These are phyloP conservation scores for Sylvilagus bachmani DNA, from an alignment of 2,113 vertebrate genomes.

Conservation along the genomic window DNA sequence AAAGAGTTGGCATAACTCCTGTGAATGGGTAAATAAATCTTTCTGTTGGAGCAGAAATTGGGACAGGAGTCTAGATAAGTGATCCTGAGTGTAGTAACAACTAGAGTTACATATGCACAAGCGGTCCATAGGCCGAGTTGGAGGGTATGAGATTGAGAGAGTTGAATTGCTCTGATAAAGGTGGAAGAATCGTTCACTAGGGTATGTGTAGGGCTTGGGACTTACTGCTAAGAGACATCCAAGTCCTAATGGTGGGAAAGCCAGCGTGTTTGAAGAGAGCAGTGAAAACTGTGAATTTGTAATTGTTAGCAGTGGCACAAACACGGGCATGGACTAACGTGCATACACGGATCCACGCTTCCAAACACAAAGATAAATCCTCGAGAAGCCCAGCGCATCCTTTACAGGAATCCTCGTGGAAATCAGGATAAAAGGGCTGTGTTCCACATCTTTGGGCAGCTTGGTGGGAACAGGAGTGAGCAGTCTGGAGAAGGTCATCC, in stretches of 20 bases:
- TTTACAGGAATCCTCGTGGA: neutral
- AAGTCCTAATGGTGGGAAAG: neutral
- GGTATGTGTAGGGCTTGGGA: neutral
- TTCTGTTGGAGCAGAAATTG: neutral
- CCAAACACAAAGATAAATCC: neutral
- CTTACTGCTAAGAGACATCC: neutral
- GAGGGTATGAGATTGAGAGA: neutral
- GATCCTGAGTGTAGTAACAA: neutral
- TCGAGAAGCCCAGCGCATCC: neutral
- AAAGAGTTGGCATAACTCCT: slow-evolving; percentile 2
- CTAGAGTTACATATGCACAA: neutral
- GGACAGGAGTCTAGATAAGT: neutral
- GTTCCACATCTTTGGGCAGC: neutral
- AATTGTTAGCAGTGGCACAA: neutral
- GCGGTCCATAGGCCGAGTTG: neutral
- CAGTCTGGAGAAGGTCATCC: neutral
- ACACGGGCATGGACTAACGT: neutral
- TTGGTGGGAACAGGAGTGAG: neutral
- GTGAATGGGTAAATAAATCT: neutral
- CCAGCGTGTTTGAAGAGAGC: neutral
- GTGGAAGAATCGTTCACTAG: neutral
- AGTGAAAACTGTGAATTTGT: neutral
- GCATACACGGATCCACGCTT: neutral
- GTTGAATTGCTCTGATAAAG: neutral
- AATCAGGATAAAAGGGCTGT: neutral